Evolutionary conservation across 2,888 invertebrate genomes (phyloP), one percentile per base, ranked within the genome.

Genomic region (Cylindroiulus punctatus): DNA sequence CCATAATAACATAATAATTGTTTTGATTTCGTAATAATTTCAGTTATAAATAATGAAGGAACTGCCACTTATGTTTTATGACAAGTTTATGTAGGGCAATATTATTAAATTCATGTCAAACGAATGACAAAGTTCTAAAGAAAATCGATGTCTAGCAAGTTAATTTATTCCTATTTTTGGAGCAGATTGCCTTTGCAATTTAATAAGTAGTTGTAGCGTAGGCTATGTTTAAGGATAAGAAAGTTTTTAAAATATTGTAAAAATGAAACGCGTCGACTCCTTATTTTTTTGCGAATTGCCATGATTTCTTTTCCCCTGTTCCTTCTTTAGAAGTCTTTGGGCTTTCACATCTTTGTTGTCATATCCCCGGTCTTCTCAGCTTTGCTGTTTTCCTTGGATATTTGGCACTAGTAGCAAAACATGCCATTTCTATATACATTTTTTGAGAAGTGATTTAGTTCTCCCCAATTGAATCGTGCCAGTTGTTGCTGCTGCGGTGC

Each of bases 391-490:
- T 57, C n/a, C 52, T 57, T 12, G n/a, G 17, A 65, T 65, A 26
- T 26, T 65, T 65, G 26, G 26, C 65, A 65, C 4, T 19, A 8
- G 65, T 65, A 65, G n/a, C 2, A 10, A 47, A 47, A 47, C 47
- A 2, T 47, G 47, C 17, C 12, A 47, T 47, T 47, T 47, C 52
- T 26, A 26, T 65, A 26, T 26, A 65, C 1, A 10, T 65, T 65
- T 65, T 65, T 65, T 65, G 5, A 26, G 65, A 7, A 26, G 19
- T 65, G 65, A 65, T 65, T 65, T 65, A 65, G 65, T 4, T 65
- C 26, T 26, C 26, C 26, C 65, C 65, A 65, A 65, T 65, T 65
- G 65, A 65, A 65, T 65, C 26, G 22, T 65, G 65, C 65, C 65
- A 65, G 65, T 65, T 65, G 65, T 26, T 65, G 65, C 65, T 65